A percentile compares a stretch with the other conserved stretches of the same genome.
phyloP scores from a whole-genome alignment of 1,140 invertebrate species.

The Heterodera carotae region DNA sequence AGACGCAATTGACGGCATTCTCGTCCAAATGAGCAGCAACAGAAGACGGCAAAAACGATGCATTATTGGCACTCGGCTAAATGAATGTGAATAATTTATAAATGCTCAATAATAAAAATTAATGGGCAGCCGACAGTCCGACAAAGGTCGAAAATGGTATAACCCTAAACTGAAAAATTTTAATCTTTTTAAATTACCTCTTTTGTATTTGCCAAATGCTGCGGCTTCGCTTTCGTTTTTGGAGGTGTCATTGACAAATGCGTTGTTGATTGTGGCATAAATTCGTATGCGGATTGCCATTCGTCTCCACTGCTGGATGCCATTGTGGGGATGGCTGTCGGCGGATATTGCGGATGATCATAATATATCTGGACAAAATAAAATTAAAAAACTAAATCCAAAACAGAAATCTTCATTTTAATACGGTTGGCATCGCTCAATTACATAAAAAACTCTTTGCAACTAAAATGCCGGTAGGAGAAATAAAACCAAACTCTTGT shows the following conservation, averaged over 20 bases:
- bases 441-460: no score
- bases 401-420: no score
- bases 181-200: not conserved
- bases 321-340: not conserved
- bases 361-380: no score
- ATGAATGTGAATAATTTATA: no score
- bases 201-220: not conserved
- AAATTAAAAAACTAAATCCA: no score
- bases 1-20: not conserved
- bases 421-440: no score
- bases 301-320: conserved; percentile 23
- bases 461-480: no score
- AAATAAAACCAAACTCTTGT: not conserved
- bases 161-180: not conserved
- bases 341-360: not conserved
- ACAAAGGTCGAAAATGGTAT: not conserved
- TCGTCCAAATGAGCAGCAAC: not conserved
- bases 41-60: not conserved
- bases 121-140: no score
- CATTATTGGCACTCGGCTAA: no score
- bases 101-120: no score
- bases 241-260: not conserved
- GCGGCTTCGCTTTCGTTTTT: not conserved
- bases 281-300: conserved; percentile 31
- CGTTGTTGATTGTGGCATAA: conserved; percentile 9